Base-by-base conservation (phyloP, 2,113 vertebrate species). In the Odocoileus hemionus region DNA sequence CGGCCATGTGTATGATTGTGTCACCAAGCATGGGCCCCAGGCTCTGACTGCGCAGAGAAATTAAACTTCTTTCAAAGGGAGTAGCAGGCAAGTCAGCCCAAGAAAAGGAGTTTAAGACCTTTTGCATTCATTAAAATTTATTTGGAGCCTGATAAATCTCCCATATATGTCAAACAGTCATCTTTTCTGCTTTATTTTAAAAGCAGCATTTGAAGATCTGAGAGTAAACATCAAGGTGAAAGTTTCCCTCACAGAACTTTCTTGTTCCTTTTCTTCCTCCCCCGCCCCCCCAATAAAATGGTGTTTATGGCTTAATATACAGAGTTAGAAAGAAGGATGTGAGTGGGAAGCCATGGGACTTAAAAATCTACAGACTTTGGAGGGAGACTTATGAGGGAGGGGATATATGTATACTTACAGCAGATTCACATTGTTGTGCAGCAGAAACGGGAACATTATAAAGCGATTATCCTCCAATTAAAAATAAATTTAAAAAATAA, bases 121-220 rank as follows among this genome's bases (percentile, higher is more conserved):
- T 98, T 97, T 50, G 64, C 50, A 58, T 98, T 98, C 97, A 98
- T 99, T 99, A 98, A 98, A 98, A 98, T 74, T 33, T 96, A 98
- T 98, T 97, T 97, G 86, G 97, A 96, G 83, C 94, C 96, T 78
- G 97, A 98, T 98, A 98, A 98, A 98, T 98, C 98, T 98, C 96
- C 89, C 79, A 25, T 39, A 26, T 19, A 84, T 96, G 90, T 98
- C 97, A 97, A 97, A 85, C 83, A 91, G 92, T 21, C 57, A 13
- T 98, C 52, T 96, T 98, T 98, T 97, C 97, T 98, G 96, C 86
- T 98, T 98, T 94, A 97, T 98, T 99, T 98, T 98, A 98, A 98
- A 98, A 97, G 88, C 47, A 61, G 13, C 60, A 98, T 98, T 98
- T 97, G 95, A 98, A 98, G 97, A 98, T 96, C 96, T 98, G 78